Evolutionary conservation across 1,140 invertebrate genomes (phyloP), one percentile per base, ranked within the genome.

Genomic region (Brachionus plicatilis): DNA sequence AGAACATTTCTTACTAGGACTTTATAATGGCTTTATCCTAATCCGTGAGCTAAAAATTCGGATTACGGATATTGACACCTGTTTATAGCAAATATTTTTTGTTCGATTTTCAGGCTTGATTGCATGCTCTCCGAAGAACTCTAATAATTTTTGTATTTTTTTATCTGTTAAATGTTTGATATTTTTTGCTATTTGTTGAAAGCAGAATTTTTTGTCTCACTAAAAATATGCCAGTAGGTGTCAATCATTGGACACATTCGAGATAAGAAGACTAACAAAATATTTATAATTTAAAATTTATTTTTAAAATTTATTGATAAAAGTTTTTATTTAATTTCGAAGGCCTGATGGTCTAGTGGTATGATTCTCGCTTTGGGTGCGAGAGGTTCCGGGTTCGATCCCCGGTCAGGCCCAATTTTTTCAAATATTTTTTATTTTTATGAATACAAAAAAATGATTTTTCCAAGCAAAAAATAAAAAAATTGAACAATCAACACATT

Each of bases 11-110:
- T 37, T 68, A 68, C 29, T 68, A 68, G 66, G 66, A 68, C 66
- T 68, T 68, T 68, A 68, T 68, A 68, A 29, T 68, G 66, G 66
- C 33, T 68, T 68, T 68, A 33, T 14, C 33, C 24, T 33, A 68
- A 68, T 68, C 33, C 66, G 27, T 7, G 27, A 33, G 66, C 66
- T 33, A 72, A 43, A 37, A 43, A n/a, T 41, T 72, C 68, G 68
- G 68, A 72, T 72, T 72, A 72, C 33, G 66, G 27, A 68, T 72
- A 43, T 41, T 72, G 37, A 72, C 68, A 72, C 68, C 68, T 72
- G 68, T 72, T 72, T 72, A 72, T 72, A 72, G 41, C 68, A 72
- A 43, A 72, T 60, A 53, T 60, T 60, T 56, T 60, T 60, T 60
- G 53, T 60, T 60, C 53, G 20, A 24, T 60, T 60, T 60, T 60